Percentiles rank a stretch among this genome's conserved stretches.
Conservation (phyloP, 2,888 invertebrate genomes). For the Heterodera filipjevi region DNA sequence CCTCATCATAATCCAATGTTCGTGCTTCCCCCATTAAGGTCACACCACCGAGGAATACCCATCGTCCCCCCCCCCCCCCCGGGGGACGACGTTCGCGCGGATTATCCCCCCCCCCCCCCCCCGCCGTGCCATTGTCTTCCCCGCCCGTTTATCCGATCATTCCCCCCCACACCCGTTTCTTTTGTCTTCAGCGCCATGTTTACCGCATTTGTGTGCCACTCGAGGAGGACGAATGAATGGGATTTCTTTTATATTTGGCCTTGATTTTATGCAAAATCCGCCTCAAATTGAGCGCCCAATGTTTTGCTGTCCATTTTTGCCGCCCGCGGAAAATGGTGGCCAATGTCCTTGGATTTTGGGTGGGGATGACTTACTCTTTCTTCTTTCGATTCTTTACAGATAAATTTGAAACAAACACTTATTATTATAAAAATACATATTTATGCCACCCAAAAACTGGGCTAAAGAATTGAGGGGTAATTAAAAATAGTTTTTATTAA, state of each 20-base stretch:
- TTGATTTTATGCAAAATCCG: neutral
- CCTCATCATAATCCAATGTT: neutral
- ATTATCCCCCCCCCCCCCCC: neutral
- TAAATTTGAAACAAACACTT: no score
- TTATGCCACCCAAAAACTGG: no score
- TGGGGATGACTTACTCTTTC: neutral
- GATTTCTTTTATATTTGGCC: no score
- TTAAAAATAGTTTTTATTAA: no score
- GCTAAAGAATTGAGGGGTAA: no score
- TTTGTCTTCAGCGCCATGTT: neutral
- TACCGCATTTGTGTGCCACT: neutral
- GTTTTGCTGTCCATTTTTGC: neutral
- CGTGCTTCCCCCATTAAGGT: neutral
- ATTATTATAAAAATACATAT: no score
- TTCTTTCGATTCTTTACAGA: no score
- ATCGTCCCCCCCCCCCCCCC: neutral
- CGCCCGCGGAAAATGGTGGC: neutral
- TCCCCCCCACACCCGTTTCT: neutral
- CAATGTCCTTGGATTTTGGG: neutral
- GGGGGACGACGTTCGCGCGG: neutral
- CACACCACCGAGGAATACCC: no score
- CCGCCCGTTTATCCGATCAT: neutral
- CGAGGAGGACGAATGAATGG: neutral
- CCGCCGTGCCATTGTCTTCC: no score
- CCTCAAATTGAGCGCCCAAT: neutral